Percentiles rank a stretch among this genome's conserved stretches.
These are phyloP conservation scores for Montipora foliosa DNA, from an alignment of 64 coral and sea anemone species.

Conservation along the genomic window DNA sequence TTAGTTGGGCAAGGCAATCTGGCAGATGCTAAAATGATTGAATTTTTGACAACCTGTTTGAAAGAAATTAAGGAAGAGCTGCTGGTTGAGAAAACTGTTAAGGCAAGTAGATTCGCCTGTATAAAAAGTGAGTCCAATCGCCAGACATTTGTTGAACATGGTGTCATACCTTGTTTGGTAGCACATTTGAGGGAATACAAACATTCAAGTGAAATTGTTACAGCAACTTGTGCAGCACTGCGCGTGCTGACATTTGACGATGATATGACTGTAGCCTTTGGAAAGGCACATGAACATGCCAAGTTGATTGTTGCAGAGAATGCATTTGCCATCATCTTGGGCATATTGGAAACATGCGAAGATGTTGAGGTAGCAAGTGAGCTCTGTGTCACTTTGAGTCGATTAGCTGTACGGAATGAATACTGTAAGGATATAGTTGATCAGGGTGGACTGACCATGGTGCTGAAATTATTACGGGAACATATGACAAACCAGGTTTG, in stretches of 20 bases:
- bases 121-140: constrained; percentile 91
- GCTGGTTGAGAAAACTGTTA: constrained; percentile 59
- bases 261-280: constrained; percentile 92
- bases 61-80: constrained; percentile 61
- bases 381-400: constrained; percentile 82
- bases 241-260: constrained; percentile 94
- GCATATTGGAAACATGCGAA: constrained; percentile 41
- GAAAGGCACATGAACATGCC: constrained; percentile 92
- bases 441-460: constrained; percentile 77
- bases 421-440: constrained; percentile 93
- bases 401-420: constrained; percentile 86
- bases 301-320: constrained; percentile 90
- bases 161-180: constrained; percentile 73
- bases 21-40: constrained; percentile 54
- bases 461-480: constrained; percentile 79
- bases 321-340: constrained; percentile 71
- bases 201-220: constrained; percentile 54
- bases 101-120: constrained; percentile 58
- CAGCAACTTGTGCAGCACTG: constrained; percentile 75
- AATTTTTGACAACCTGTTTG: constrained; percentile 65
- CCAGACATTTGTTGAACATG: constrained; percentile 80
- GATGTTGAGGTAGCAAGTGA: constrained; percentile 67
- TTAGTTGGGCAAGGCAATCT: constrained; percentile 74
- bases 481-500: constrained; percentile 77
- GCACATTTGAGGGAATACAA: constrained; percentile 58